Base-by-base conservation (phyloP, 1,140 invertebrate genomes). In the Cydia pomonella region DNA sequence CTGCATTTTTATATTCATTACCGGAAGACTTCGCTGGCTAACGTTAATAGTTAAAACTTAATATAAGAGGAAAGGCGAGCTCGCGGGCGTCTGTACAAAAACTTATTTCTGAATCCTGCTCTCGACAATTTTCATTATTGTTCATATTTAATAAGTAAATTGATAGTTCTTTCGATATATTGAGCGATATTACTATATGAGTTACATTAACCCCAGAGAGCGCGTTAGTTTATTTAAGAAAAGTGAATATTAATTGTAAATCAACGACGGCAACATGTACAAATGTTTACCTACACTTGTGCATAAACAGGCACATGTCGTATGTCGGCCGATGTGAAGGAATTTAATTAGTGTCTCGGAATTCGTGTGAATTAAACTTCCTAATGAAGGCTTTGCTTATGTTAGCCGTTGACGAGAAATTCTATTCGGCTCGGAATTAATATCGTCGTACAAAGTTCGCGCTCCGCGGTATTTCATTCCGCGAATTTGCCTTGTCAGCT, bases 341-440 rank as follows among this genome's bases (percentile, higher is more conserved):
- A 85, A 86, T 88, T 88, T 86, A 84, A 87, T 87, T 85, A 86
- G 77, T 82, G 80, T 75, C 75, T 81, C 72, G 82, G 81, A 81
- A 83, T 84, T 66, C 63, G 16, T 29, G 79, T 80, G 78, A 79
- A 86, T 81, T 85, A 83, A 83, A 81, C 82, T 81, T 69, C 73
- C 75, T 77, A 77, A 81, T 80, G 78, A 76, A 75, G 75, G 73
- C 64, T 44, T 50, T 69, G 76, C 64, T 80, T 77, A 78, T 72
- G 74, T 79, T 74, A 59, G 64, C 21, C 66, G 44, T 59, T 73
- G 75, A 72, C 74, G 76, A 76, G 77, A 76, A 75, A 76, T 77
- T 77, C 72, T 73, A 50, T 72, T 38, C 72, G 59, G 27, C 64
- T 41, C 21, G 27, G 47, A 76, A 77, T 76, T 78, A 75, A 80